Evolutionary conservation across 1,140 invertebrate genomes (phyloP), one percentile per base, ranked within the genome.

Genomic region (Probaryconus sp.): DNA sequence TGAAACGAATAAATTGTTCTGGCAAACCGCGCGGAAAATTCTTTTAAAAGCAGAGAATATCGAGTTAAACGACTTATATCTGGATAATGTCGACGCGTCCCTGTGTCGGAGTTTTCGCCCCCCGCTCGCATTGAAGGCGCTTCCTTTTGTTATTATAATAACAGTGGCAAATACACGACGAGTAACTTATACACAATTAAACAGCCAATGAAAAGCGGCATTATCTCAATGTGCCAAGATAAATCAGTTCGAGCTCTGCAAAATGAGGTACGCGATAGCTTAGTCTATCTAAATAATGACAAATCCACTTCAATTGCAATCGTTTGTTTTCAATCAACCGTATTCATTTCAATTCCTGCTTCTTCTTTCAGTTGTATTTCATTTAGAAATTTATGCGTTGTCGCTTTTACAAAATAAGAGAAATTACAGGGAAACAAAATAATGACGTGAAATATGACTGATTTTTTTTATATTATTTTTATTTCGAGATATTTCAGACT

Each of bases 141-240:
- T 50, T 63, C 58, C 37, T 48, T 63, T 51, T 50, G 58, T 63
- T 42, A 30, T 63, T 63, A 63, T 43, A 61, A 61, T 50, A 51
- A 50, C 58, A 63, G 50, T 42, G n/a, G 21, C 1, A 33, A 38
- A 6, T 30, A 11, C 7, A 11, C 24, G 14, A 21, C 31, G 31
- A 40, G 18, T 35, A 63, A 63, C 11, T 58, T 16, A 28, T 28
- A n/a, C 31, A 37, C 55, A 45, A 48, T 61, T 61, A 61, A 60
- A 37, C 55, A 21, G 28, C 24, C 30, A 47, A 47, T 60, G 28
- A 37, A 58, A 45, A 47, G 40, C 42, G 7, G 16, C 18, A 33
- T 47, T 60, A 47, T 60, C 40, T 24, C 55, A 38, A 38, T 47
- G 28, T 47, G 31, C 20, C 31, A 38, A 60, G 43, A 60, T 60